Conservation (phyloP, 2,888 invertebrate genomes). For the Ellobium chinense region DNA sequence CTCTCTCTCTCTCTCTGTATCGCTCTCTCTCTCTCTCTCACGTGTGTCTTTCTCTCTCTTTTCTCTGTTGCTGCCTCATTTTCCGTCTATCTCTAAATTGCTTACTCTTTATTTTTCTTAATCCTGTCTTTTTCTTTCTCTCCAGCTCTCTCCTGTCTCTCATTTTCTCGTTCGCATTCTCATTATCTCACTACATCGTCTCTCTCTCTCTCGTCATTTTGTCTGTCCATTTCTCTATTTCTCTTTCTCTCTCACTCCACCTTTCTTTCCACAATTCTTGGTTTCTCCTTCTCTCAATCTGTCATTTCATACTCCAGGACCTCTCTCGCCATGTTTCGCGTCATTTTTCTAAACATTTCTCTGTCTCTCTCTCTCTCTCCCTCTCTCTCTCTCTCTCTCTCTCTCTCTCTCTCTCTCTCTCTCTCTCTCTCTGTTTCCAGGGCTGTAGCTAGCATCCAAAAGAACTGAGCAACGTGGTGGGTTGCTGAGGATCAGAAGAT, state of each 20-base stretch:
- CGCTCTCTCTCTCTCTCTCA: neutral
- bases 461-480: no score
- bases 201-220: neutral
- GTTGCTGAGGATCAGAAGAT: no score
- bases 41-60: neutral
- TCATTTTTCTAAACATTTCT: no score
- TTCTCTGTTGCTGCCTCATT: neutral
- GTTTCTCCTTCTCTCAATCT: neutral
- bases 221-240: neutral
- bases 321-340: neutral
- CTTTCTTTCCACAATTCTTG: neutral
- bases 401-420: neutral
- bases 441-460: no score
- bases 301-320: neutral
- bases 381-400: neutral
- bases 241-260: neutral
- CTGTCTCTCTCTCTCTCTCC: neutral
- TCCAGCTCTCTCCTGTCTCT: neutral
- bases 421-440: neutral
- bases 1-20: neutral
- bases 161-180: no score
- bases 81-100: neutral
- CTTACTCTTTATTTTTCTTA: neutral
- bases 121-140: neutral
- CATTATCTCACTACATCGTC: no score